phyloP scores from a whole-genome alignment of 2,797 vertebrate species.

The Rhodeus uyekii region DNA sequence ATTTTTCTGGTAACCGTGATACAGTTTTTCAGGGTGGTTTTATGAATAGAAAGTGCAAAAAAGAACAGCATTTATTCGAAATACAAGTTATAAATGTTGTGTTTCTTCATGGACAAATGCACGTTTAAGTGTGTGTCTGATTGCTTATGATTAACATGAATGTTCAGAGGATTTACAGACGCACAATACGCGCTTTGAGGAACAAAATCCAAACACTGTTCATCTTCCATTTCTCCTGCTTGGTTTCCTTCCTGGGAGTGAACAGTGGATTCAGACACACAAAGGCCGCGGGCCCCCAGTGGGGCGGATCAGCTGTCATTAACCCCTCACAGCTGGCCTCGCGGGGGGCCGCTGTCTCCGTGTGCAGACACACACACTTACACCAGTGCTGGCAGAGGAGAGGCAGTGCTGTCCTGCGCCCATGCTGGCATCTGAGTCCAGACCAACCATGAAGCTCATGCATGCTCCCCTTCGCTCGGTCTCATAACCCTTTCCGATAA shows the following conservation, averaged over 20 bases:
- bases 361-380: conserved; percentile 49
- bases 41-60: neutral
- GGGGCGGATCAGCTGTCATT: conserved; percentile 54
- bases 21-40: neutral
- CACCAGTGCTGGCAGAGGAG: conserved; percentile 49
- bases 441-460: conserved; percentile 45
- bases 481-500: conserved; percentile 34
- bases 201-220: conserved; percentile 36
- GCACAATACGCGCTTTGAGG: neutral
- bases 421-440: conserved; percentile 66
- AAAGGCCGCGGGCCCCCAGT: conserved; percentile 33
- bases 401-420: conserved; percentile 32
- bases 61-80: too few relatives aligned
- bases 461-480: conserved; percentile 26
- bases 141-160: neutral
- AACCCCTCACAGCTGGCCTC: conserved; percentile 58
- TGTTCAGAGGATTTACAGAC: neutral
- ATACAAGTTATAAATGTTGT: too few relatives aligned
- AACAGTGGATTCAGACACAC: conserved; percentile 38
- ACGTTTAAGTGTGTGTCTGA: neutral
- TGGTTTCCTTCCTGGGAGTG: conserved; percentile 37
- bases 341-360: conserved; percentile 31
- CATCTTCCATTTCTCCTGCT: conserved; percentile 61
- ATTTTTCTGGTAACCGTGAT: neutral
- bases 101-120: neutral